Percentiles rank a stretch among this genome's conserved stretches.
phyloP scores from a whole-genome alignment of 2,888 invertebrate species.

The Busseola fusca region DNA sequence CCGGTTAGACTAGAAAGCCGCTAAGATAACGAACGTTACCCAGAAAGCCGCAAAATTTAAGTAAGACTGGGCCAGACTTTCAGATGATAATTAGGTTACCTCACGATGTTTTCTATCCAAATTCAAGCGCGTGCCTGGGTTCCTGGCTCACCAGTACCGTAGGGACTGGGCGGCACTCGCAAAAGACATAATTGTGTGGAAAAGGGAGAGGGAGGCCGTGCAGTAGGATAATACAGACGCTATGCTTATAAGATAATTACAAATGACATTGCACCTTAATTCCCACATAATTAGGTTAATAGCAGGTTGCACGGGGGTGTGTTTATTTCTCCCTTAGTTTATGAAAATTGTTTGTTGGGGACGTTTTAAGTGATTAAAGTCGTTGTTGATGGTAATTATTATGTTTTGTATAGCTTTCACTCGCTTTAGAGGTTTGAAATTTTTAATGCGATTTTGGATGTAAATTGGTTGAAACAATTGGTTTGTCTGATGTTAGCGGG shows the following conservation, averaged over 20 bases:
- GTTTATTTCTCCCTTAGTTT: constrained; percentile 10
- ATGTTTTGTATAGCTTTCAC: constrained; percentile 6
- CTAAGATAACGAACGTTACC: too few species aligned
- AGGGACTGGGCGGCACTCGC: too few species aligned
- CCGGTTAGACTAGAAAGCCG: too few species aligned
- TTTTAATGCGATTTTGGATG: constrained; percentile 29
- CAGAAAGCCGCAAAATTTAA: too few species aligned
- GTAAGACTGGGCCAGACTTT: too few species aligned
- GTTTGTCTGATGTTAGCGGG: constrained; percentile 19
- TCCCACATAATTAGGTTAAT: constrained; percentile 3
- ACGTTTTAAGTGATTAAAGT: constrained; percentile 24
- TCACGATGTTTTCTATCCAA: too few species aligned
- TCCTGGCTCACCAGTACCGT: too few species aligned
- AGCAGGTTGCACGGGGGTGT: constrained; percentile 6
- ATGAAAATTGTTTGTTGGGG: constrained; percentile 23
- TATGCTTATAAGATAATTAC: not conserved
- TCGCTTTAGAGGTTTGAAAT: constrained; percentile 4
- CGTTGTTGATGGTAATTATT: constrained; percentile 10
- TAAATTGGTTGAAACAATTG: not conserved
- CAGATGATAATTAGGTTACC: too few species aligned
- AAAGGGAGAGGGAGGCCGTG: too few species aligned
- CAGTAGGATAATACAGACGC: too few species aligned
- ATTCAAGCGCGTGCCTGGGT: too few species aligned
- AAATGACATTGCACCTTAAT: not conserved
- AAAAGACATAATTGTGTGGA: too few species aligned